Evolutionary conservation across 2,888 invertebrate species (phyloP).

Genomic region (Pachymerium ferrugineum): DNA sequence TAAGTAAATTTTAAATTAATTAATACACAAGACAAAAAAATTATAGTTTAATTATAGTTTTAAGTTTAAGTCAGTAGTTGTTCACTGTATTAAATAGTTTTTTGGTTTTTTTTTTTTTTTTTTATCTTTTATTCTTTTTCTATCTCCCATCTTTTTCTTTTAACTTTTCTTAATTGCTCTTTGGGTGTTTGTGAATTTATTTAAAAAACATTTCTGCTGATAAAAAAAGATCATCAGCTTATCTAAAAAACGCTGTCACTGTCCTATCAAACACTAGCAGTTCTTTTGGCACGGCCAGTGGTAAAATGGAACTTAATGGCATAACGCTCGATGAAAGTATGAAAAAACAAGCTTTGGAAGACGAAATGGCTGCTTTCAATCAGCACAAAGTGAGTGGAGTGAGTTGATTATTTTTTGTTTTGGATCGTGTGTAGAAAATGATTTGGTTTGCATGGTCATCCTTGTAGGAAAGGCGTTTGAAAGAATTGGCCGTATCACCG

Average conservation of each 20-base stretch:
- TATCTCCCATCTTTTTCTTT: constrained; percentile 33
- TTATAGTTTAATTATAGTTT: not conserved
- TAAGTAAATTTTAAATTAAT: too few relatives aligned
- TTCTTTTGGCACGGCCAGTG: constrained; percentile 70
- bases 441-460: not conserved
- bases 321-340: constrained; percentile 71
- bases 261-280: constrained; percentile 81
- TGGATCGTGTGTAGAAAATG: not conserved
- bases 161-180: constrained; percentile 34
- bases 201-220: constrained; percentile 20
- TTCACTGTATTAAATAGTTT: constrained; percentile 36
- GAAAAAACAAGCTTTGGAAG: constrained; percentile 80
- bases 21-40: not conserved
- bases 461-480: constrained; percentile 48
- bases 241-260: constrained; percentile 81
- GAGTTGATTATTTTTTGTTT: not conserved
- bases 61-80: not conserved
- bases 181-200: constrained; percentile 26
- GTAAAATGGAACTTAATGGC: constrained; percentile 49
- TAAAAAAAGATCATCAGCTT: constrained; percentile 72
- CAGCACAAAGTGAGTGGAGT: constrained; percentile 68
- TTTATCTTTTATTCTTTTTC: constrained; percentile 36
- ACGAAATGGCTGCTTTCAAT: constrained; percentile 93
- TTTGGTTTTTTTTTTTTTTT: constrained; percentile 38
- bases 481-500: constrained; percentile 46